Evolutionary conservation across 2,797 vertebrate genomes (phyloP).

Genomic region (Pteronotus mesoamericanus): DNA sequence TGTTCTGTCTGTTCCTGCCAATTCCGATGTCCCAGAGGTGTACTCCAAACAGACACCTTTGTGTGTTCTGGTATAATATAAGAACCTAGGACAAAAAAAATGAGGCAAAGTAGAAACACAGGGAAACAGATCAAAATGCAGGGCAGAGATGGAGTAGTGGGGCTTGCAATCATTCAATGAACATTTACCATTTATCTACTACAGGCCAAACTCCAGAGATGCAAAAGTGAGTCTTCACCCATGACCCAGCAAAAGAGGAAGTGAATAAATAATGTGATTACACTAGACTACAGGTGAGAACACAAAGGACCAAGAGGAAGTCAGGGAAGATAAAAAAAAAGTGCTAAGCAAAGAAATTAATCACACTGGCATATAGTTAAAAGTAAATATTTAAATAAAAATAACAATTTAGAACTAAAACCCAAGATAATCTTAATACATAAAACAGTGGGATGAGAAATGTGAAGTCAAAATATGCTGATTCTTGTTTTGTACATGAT

Average conservation of each 20-base stretch:
- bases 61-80: background rate
- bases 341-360: background rate
- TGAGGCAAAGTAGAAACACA: background rate
- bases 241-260: background rate
- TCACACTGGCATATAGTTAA: background rate
- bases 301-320: background rate
- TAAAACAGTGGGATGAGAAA: background rate
- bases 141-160: background rate
- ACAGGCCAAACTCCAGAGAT: background rate
- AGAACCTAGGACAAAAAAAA: background rate
- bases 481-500: background rate
- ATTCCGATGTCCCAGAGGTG: background rate
- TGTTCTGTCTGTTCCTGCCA: background rate
- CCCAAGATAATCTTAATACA: background rate
- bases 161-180: background rate
- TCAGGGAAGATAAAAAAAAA: background rate
- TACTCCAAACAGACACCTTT: background rate
- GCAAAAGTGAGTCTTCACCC: background rate
- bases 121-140: background rate
- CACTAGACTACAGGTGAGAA: background rate
- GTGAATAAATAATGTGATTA: background rate
- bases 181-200: background rate
- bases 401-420: conserved; percentile 10
- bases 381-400: background rate
- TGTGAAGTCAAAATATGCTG: background rate